Evolutionary conservation across 2,113 vertebrate species (phyloP).

Genomic region (Zosterops pallidus): DNA sequence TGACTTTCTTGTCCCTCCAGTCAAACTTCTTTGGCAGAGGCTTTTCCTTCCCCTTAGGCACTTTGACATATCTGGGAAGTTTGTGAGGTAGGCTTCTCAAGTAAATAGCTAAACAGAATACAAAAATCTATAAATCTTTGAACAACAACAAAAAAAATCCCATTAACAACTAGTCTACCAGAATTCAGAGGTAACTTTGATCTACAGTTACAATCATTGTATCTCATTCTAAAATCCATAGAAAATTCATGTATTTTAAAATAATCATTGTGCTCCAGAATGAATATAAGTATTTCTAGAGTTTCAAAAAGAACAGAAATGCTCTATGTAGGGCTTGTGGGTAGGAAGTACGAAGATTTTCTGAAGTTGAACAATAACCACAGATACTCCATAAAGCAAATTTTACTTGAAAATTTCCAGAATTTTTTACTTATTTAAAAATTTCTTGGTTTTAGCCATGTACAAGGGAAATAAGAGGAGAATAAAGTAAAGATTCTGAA

Average conservation of each 20-base stretch:
- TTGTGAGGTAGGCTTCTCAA: conserved; percentile 75
- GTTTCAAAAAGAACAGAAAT: neutral
- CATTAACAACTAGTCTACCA: neutral
- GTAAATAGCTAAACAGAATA: conserved; percentile 80
- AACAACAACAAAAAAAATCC: neutral
- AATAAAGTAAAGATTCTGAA: neutral
- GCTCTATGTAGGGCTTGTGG: neutral
- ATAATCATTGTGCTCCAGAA: neutral
- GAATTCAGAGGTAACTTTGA: neutral
- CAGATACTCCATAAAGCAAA: neutral
- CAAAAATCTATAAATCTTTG: neutral
- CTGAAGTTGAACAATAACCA: neutral
- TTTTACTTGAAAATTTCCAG: neutral
- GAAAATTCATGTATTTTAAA: neutral
- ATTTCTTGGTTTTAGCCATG: neutral
- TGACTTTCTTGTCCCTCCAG: conserved; percentile 86
- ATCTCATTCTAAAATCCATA: neutral
- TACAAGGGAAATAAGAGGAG: neutral
- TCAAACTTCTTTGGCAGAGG: conserved; percentile 84
- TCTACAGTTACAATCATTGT: neutral
- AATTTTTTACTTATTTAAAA: neutral
- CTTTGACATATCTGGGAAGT: conserved; percentile 69
- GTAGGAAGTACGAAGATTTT: neutral
- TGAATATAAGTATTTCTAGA: neutral
- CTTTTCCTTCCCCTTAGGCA: neutral